Base-by-base conservation (phyloP, 2,113 vertebrate genomes). In the Ammospiza caudacuta region DNA sequence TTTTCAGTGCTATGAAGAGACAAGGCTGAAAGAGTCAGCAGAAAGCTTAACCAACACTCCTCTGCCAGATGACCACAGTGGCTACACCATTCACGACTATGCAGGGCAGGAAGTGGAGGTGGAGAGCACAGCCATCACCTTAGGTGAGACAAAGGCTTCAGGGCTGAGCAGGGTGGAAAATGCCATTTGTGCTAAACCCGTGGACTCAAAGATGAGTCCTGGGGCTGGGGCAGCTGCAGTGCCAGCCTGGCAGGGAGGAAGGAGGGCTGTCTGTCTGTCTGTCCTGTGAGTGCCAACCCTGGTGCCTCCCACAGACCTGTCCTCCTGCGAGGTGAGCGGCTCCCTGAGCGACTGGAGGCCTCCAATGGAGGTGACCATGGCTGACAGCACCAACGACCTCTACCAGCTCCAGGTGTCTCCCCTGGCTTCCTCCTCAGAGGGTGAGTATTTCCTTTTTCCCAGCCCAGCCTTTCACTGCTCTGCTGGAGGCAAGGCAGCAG, bases 321-420 rank as follows among this genome's bases (percentile, higher is more conserved):
- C 97, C 11, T 16, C 96, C 0, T 97, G 97, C 13, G 95, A 95
- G 9, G 94, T 97, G 82, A 97, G 75, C 5, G 90, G 89, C 90
- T 93, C 96, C 33, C 92, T 98, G 47, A 24, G 63, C 0, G 95
- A 96, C 9, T 98, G 98, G 98, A 87, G 80, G 63, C 64, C 90
- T 2, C 28, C 87, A 0, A 69, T 97, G 94, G 97, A 98, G 9
- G 86, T 97, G 14, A 75, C 81, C 72, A 37, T 97, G 67, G 97
- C 98, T 8, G 98, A 98, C 90, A 98, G 98, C 91, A 98, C 98
- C 92, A 98, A 97, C 1, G 97, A 98, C 75, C 63, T 97, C 62
- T 98, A 98, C 93, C 95, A 73, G 52, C 96, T 98, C 70, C 98
- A 98, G 75, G 98, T 98, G 89, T 98, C 98, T 2, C 98, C 98